Evolutionary conservation across 2,888 invertebrate genomes (phyloP).

Genomic region (Chouioia cunea): DNA sequence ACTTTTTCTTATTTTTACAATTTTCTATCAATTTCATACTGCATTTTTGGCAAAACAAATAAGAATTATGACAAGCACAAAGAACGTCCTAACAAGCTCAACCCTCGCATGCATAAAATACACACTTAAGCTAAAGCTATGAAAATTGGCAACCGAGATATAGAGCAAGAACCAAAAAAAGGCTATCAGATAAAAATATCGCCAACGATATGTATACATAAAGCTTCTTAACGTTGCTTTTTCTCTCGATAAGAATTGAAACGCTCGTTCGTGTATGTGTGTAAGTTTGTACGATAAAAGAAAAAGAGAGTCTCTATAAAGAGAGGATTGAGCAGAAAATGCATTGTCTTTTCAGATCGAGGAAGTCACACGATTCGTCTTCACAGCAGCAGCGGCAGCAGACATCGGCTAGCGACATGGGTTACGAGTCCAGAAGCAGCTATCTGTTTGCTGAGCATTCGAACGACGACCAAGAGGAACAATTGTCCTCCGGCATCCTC

Average conservation of each 20-base stretch:
- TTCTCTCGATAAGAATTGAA: no score
- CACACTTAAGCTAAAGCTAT: no score
- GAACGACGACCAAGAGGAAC: conserved; percentile 14
- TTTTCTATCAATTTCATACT: no score
- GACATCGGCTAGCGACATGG: conserved; percentile 20
- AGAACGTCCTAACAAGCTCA: no score
- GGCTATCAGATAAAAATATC: neutral
- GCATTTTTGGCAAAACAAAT: no score
- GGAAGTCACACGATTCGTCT: conserved; percentile 27
- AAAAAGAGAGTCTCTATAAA: neutral
- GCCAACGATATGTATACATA: neutral
- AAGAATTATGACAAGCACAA: no score
- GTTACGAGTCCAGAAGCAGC: conserved; percentile 41
- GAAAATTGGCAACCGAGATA: no score
- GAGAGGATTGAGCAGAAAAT: conserved; percentile 9
- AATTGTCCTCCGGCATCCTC: conserved; percentile 34
- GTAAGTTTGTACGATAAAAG: neutral
- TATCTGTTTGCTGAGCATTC: conserved; percentile 34
- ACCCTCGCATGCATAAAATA: no score
- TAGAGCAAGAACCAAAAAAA: neutral
- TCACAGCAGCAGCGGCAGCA: conserved; percentile 37
- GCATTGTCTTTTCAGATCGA: conserved; percentile 28
- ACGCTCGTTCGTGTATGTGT: no score
- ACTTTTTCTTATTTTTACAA: no score
- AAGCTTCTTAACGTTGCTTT: no score